Base-by-base conservation (phyloP, 2,888 invertebrate species). In the Malacosoma neustria region DNA sequence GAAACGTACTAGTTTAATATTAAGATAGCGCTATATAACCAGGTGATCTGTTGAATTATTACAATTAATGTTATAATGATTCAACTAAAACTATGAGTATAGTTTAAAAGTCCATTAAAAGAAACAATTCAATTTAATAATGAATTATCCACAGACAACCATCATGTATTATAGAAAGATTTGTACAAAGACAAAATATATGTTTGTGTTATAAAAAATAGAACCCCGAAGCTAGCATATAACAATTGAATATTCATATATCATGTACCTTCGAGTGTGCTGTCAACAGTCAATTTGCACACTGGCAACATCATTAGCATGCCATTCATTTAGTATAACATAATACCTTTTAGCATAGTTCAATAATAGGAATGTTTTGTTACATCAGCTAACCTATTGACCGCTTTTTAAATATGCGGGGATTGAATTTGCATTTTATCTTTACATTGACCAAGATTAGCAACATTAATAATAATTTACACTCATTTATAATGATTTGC, bases 241-340 rank as follows among this genome's bases (percentile, higher is more conserved):
- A 6, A 22, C 9, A 22, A 2, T 22, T 5, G 9, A 22, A 22
- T 22, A 22, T 22, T 41, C 48, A 46, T 50, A 43, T 46, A 48
- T 42, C 41, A 45, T 42, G 35, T 37, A 38, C 32, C 35, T 36
- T 22, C 22, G 6, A 22, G 22, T 39, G 31, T 31, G 36, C 40
- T 42, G 42, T 46, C 46, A 44, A 35, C 41, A 37, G 11, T 37
- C 38, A 44, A 46, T 46, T 46, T 46, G 46, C 38, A 40, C 36
- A 35, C 32, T 31, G 34, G 34, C 22, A 29, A 37, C 32, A 34
- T 39, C 36, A 39, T 39, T 39, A 39, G 34, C 31, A 30, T 36
- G 13, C 33, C 13, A 38, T 34, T 32, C 34, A 38, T 35, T 38
- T 34, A 30, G 34, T 13, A 22, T 22, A 22, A 22, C 22, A 22